These are phyloP conservation scores for Cardiocondyla obscurior DNA, from an alignment of 1,140 invertebrate genomes.

Conservation along the genomic window DNA sequence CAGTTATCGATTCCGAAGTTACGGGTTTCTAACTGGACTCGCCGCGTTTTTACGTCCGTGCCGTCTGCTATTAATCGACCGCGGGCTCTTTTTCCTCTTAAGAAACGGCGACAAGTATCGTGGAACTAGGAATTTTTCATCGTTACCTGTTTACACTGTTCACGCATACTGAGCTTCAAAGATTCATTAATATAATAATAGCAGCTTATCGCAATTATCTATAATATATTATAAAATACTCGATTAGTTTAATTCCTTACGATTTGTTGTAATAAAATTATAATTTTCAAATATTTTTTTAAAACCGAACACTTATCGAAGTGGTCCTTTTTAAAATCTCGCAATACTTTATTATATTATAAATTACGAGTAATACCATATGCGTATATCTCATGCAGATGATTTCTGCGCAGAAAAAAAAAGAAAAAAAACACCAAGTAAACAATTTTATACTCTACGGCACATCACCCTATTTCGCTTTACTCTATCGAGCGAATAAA, in stretches of 20 bases:
- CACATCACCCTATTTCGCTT: not conserved
- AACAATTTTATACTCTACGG: conserved; percentile 29
- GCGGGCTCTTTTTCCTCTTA: not conserved
- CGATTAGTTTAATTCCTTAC: too few relatives aligned
- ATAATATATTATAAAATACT: not conserved
- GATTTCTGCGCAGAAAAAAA: not conserved
- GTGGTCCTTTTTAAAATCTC: not conserved
- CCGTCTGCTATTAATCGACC: conserved; percentile 12
- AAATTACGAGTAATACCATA: too few relatives aligned
- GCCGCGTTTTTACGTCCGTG: conserved; percentile 11
- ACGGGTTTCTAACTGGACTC: not conserved
- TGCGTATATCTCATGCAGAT: conserved; percentile 9
- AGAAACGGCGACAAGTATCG: not conserved
- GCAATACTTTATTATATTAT: not conserved
- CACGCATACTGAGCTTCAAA: not conserved
- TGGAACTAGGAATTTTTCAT: not conserved
- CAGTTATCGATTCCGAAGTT: conserved; percentile 2
- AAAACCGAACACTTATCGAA: not conserved
- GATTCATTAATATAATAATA: too few relatives aligned
- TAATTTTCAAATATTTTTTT: not conserved
- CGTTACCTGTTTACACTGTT: not conserved
- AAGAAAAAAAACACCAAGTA: not conserved
- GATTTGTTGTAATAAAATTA: not conserved
- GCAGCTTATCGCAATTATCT: not conserved
- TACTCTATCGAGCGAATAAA: not conserved